Percentiles rank a stretch among this genome's conserved stretches.
phyloP scores from a whole-genome alignment of 92 coral and sea anemone genomes.

The Palythoa grandis region DNA sequence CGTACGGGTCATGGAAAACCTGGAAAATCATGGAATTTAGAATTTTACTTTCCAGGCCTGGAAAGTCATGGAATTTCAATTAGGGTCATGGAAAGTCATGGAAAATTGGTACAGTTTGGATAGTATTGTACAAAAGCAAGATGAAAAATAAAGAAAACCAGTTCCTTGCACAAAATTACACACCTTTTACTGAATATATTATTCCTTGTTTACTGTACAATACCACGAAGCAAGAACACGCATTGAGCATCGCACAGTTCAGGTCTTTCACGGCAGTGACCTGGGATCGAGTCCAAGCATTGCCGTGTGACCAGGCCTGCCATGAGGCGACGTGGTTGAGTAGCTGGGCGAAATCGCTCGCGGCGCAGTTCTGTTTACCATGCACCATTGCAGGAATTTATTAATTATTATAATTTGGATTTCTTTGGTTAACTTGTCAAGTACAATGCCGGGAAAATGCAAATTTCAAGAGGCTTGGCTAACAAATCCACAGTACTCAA shows the following conservation, averaged over 20 bases:
- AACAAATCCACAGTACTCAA: constrained; percentile 27
- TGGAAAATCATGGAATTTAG: constrained; percentile 7
- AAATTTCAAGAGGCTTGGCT: constrained; percentile 23
- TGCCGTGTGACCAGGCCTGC: constrained; percentile 42
- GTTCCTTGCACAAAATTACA: constrained; percentile 43
- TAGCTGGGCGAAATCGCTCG: constrained; percentile 37
- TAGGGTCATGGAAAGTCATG: constrained; percentile 6
- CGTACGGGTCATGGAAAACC: constrained; percentile 2
- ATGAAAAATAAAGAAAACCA: constrained; percentile 37
- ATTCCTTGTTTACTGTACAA: constrained; percentile 38
- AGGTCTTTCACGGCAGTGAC: constrained; percentile 43
- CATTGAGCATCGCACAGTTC: constrained; percentile 36
- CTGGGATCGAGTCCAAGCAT: constrained; percentile 43
- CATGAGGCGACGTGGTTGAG: constrained; percentile 38
- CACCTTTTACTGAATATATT: constrained; percentile 44
- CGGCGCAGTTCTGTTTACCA: constrained; percentile 46
- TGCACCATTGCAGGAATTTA: constrained; percentile 39
- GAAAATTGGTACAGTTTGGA: constrained; percentile 3
- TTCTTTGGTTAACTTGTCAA: constrained; percentile 13
- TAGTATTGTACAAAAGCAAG: constrained; percentile 33
- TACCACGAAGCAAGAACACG: constrained; percentile 39
- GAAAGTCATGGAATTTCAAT: not conserved
- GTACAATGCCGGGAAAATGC: constrained; percentile 33
- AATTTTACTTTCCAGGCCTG: not conserved
- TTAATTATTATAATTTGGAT: constrained; percentile 33